Percentiles rank a stretch among this genome's conserved stretches.
Conservation (phyloP, 2,113 vertebrate genomes). For the Nibea coibor region DNA sequence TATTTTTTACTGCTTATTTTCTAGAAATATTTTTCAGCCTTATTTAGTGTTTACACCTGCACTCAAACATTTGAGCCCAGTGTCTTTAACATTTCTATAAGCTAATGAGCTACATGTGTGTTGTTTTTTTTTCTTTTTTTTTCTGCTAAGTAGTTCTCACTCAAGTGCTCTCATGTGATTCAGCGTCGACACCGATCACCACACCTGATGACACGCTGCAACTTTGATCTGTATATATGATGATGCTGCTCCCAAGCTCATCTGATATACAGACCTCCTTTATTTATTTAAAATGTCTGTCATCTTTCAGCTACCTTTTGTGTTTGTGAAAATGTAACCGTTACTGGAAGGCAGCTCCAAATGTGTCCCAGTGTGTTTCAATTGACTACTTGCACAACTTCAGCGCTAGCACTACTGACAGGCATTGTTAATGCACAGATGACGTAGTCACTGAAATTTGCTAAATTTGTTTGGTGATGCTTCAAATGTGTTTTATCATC, state of each 20-base stretch:
- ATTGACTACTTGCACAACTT: slow-evolving; percentile 28
- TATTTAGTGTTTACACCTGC: slow-evolving; percentile 80
- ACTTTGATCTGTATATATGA: slow-evolving; percentile 76
- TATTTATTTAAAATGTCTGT: slow-evolving; percentile 66
- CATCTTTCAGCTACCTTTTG: neutral
- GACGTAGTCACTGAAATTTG: slow-evolving; percentile 74
- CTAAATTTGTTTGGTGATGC: slow-evolving; percentile 20
- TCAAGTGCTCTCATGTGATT: slow-evolving; percentile 62
- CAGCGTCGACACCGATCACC: slow-evolving; percentile 15
- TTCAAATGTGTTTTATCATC: neutral
- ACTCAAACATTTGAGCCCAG: slow-evolving; percentile 64
- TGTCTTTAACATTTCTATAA: slow-evolving; percentile 73
- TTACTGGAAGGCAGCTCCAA: slow-evolving; percentile 74
- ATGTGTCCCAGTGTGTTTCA: slow-evolving; percentile 45
- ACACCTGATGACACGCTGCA: slow-evolving; percentile 47
- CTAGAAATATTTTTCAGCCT: slow-evolving; percentile 68
- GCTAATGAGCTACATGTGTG: slow-evolving; percentile 57
- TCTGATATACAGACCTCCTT: slow-evolving; percentile 74
- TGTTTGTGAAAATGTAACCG: slow-evolving; percentile 26
- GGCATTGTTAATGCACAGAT: slow-evolving; percentile 78
- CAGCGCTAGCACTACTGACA: slow-evolving; percentile 79
- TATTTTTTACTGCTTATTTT: slow-evolving; percentile 77
- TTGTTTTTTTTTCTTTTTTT: neutral
- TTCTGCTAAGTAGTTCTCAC: slow-evolving; percentile 13
- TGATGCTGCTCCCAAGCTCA: slow-evolving; percentile 52